Evolutionary conservation across 2,113 vertebrate species (phyloP).

Genomic region (Macquaria ambigua): DNA sequence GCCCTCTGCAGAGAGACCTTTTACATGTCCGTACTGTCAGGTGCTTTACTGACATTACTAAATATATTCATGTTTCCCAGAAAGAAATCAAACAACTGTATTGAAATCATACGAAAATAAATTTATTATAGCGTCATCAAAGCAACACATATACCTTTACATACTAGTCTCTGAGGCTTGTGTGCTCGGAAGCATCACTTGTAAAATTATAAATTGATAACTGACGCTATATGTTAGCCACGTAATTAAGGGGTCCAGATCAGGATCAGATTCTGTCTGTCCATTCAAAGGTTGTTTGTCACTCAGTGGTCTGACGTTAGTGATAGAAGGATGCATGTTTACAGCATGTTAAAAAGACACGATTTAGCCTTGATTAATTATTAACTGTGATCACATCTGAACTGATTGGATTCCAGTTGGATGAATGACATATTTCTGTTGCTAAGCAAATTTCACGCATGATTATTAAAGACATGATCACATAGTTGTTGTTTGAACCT

Average conservation of each 20-base stretch:
- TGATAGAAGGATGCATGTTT: neutral
- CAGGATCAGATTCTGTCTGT: neutral
- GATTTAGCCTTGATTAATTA: too few relatives aligned
- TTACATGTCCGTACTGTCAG: too few relatives aligned
- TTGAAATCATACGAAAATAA: neutral
- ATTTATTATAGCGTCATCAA: neutral
- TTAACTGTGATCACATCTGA: too few relatives aligned
- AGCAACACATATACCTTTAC: neutral
- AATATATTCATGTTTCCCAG: neutral
- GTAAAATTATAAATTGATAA: neutral
- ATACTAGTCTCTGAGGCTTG: neutral
- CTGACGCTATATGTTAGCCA: neutral
- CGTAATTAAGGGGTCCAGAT: neutral
- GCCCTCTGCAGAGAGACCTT: neutral
- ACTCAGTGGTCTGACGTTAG: neutral
- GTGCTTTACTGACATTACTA: neutral
- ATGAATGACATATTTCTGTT: too few relatives aligned
- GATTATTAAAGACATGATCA: neutral
- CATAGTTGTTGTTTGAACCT: neutral
- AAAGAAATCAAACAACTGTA: neutral
- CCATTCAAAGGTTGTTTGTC: neutral
- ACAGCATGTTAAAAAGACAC: too few relatives aligned
- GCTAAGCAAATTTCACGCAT: too few relatives aligned
- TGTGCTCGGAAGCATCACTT: neutral
- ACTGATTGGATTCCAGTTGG: too few relatives aligned